These are phyloP conservation scores for Synanthedon myopaeformis DNA, from an alignment of 2,888 invertebrate genomes.

Conservation along the genomic window DNA sequence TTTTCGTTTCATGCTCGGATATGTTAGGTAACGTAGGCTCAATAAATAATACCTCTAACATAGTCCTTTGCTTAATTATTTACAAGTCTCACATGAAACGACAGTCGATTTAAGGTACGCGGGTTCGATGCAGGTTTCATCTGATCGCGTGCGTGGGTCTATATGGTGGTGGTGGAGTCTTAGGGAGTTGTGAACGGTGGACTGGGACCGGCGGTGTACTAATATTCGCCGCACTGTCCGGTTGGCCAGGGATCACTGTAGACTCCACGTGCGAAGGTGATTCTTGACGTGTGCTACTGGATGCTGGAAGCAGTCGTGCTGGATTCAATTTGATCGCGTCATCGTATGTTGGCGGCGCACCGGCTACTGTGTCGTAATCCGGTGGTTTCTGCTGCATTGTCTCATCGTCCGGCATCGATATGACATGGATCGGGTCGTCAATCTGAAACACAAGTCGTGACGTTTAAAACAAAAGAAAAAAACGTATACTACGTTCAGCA, in stretches of 20 bases:
- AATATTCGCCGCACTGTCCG: constrained; percentile 16
- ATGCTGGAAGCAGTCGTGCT: constrained; percentile 58
- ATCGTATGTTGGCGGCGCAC: constrained; percentile 78
- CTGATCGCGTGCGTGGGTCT: constrained; percentile 62
- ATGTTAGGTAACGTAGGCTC: constrained; percentile 28
- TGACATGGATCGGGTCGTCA: constrained; percentile 76
- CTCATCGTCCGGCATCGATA: constrained; percentile 71
- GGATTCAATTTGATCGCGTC: constrained; percentile 79
- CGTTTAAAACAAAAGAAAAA: no score
- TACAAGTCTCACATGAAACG: constrained; percentile 60
- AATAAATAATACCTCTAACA: constrained; percentile 49
- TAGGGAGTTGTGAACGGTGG: constrained; percentile 49
- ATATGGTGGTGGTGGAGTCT: constrained; percentile 65
- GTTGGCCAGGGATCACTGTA: constrained; percentile 12
- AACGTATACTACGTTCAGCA: no score
- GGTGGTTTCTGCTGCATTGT: constrained; percentile 77
- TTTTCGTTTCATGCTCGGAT: constrained; percentile 47
- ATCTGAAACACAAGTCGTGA: constrained; percentile 52
- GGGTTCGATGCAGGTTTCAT: constrained; percentile 42
- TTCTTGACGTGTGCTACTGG: constrained; percentile 38
- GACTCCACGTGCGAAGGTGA: constrained; percentile 21
- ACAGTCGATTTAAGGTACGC: constrained; percentile 62
- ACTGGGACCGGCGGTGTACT: constrained; percentile 30
- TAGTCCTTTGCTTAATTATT: constrained; percentile 17
- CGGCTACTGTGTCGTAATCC: constrained; percentile 78